Evolutionary conservation across 2,888 invertebrate species (phyloP).

Genomic region (Folsomia candida): DNA sequence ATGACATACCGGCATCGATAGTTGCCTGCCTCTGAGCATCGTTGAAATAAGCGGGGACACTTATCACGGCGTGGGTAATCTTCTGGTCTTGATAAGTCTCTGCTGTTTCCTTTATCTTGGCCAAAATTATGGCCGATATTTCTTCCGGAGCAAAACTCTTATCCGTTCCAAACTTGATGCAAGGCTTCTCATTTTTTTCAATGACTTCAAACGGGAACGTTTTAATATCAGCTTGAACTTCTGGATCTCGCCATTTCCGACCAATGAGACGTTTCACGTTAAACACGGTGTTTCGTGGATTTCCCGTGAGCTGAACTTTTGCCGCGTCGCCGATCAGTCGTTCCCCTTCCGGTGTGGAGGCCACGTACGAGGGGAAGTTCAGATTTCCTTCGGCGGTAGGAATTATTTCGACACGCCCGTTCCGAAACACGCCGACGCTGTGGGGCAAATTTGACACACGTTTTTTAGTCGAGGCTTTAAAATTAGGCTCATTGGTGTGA

Average conservation of each 20-base stretch:
- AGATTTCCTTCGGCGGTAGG: constrained; percentile 60
- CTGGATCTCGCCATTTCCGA: constrained; percentile 57
- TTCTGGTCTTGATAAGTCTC: constrained; percentile 24
- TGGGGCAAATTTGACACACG: no score
- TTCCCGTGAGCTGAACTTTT: constrained; percentile 61
- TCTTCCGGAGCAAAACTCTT: constrained; percentile 61
- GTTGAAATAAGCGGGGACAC: constrained; percentile 98
- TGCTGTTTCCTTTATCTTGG: neutral
- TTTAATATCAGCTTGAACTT: constrained; percentile 60
- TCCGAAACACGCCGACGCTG: constrained; percentile 59
- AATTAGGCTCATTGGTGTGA: no score
- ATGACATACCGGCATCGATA: constrained; percentile 97
- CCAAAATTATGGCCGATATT: constrained; percentile 61
- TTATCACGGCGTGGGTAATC: constrained; percentile 79
- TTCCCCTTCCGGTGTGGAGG: constrained; percentile 58
- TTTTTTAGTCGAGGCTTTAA: no score
- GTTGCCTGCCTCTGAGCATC: constrained; percentile 99
- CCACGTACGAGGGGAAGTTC: constrained; percentile 59
- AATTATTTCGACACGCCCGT: constrained; percentile 49
- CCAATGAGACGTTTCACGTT: constrained; percentile 61
- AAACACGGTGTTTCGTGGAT: constrained; percentile 62
- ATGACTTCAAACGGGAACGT: constrained; percentile 59
- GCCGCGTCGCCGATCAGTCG: constrained; percentile 61
- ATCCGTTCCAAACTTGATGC: constrained; percentile 46
- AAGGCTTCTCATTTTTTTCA: constrained; percentile 57